Base-by-base conservation (phyloP, 2,888 invertebrate genomes). In the Hoplodrina blanda region DNA sequence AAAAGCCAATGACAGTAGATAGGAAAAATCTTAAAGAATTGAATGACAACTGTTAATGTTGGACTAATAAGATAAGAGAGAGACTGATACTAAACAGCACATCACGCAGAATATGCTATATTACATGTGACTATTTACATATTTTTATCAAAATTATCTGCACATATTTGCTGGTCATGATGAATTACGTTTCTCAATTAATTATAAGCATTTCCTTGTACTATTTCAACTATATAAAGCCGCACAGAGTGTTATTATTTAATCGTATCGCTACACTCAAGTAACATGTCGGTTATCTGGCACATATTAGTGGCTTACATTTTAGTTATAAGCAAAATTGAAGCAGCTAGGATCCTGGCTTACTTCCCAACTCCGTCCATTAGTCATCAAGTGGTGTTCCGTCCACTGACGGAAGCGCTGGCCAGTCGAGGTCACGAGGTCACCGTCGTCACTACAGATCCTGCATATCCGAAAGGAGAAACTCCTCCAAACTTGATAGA, bases 321-420 rank as follows among this genome's bases (percentile, higher is more conserved):
- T 57, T 19, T 25, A 33, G 17, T 57, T 19, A 20, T 41, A 15
- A 73, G 53, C 37, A n/a, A 20, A 30, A 70, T 37, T 57, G 75
- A 87, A 56, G 64, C 86, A 0, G 85, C 84, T 0, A 84, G 76
- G 73, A 87, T 88, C 19, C 66, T 88, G 11, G 84, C 63, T 8
- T 76, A 94, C 0, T 86, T 92, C 46, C 90, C 95, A 2, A 82
- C 86, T 8, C 91, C 95, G 2, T 93, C 94, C 0, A 88, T 94
- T 49, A 96, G 96, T 66, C 96, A 96, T 76, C 95, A 96, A 84
- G 85, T 93, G 0, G 91, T 93, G 0, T 95, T 90, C 67, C 87
- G 91, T 30, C 87, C 91, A 1, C 67, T 96, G 5, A 90, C 90
- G 6, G 85, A 90, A 10, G 94, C 93, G 52, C 84, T 96, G 17